Evolutionary conservation across 2,888 invertebrate genomes (phyloP).

Genomic region (Ariolimax columbianus): DNA sequence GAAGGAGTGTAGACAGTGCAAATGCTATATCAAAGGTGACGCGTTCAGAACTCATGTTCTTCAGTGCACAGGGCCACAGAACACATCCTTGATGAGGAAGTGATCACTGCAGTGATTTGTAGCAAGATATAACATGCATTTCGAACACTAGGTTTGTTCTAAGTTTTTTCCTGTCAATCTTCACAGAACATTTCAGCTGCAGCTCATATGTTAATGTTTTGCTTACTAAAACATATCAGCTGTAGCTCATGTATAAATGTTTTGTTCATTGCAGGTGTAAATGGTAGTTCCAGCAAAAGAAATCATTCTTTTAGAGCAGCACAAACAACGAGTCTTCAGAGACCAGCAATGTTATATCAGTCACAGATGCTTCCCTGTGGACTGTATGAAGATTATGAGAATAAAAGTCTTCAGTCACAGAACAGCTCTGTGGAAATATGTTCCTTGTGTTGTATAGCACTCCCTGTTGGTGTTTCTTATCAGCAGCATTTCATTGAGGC

Average conservation of each 20-base stretch:
- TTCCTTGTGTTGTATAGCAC: constrained; percentile 24
- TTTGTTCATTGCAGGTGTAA: constrained; percentile 50
- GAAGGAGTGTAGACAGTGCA: constrained; percentile 45
- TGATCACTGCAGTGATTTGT: background rate
- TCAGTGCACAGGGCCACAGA: constrained; percentile 15
- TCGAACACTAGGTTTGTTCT: background rate
- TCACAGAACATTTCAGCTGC: background rate
- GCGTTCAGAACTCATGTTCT: constrained; percentile 24
- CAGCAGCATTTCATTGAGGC: constrained; percentile 37
- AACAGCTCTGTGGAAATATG: constrained; percentile 38
- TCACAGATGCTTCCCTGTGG: background rate
- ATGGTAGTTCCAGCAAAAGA: constrained; percentile 26
- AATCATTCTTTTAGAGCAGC: background rate
- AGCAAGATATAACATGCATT: background rate
- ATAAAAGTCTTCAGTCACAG: background rate
- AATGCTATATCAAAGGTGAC: constrained; percentile 31
- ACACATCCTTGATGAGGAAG: background rate
- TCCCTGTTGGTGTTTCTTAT: constrained; percentile 36
- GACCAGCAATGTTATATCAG: background rate
- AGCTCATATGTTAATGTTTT: background rate
- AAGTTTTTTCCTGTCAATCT: background rate
- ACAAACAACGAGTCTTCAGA: background rate
- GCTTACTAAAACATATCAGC: background rate
- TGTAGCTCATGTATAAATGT: constrained; percentile 16
- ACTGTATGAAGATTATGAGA: background rate